These are phyloP conservation scores for Myotis lucifugus DNA, from an alignment of 2,113 vertebrate species.

Conservation along the genomic window DNA sequence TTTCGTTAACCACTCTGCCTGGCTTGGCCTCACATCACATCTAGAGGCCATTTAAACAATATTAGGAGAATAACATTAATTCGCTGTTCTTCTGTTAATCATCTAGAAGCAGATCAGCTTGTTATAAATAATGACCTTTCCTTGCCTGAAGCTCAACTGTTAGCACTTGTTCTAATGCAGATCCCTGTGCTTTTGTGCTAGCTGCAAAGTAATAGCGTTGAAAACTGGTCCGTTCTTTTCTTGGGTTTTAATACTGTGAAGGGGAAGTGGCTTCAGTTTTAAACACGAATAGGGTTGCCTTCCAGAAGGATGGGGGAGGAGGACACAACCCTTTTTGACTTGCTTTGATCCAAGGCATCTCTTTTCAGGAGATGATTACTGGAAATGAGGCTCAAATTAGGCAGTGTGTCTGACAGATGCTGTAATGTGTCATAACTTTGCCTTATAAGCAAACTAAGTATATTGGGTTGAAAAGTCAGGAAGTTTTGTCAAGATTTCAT, in stretches of 20 bases:
- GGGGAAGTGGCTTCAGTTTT: not conserved
- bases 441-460: constrained; percentile 33
- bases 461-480: constrained; percentile 32
- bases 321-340: constrained; percentile 24
- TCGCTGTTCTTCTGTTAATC: constrained; percentile 75
- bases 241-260: not conserved
- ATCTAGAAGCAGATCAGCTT: constrained; percentile 70
- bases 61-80: constrained; percentile 78
- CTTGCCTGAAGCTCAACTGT: constrained; percentile 73
- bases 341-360: constrained; percentile 41
- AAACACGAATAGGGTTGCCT: constrained; percentile 6
- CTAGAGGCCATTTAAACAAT: constrained; percentile 77
- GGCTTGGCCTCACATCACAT: constrained; percentile 56
- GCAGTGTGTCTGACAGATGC: not conserved
- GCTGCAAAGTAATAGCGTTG: not conserved
- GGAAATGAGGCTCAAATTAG: constrained; percentile 20
- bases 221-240: not conserved
- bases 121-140: constrained; percentile 77
- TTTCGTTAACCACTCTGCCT: constrained; percentile 63
- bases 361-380: constrained; percentile 33
- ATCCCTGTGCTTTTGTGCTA: constrained; percentile 58
- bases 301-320: constrained; percentile 51
- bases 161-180: constrained; percentile 60
- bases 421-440: not conserved
- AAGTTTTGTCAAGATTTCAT: constrained; percentile 28